A percentile compares a stretch with the other conserved stretches of the same genome.
Conservation (phyloP, 2,113 vertebrate genomes). For the Xenopus laevis region DNA sequence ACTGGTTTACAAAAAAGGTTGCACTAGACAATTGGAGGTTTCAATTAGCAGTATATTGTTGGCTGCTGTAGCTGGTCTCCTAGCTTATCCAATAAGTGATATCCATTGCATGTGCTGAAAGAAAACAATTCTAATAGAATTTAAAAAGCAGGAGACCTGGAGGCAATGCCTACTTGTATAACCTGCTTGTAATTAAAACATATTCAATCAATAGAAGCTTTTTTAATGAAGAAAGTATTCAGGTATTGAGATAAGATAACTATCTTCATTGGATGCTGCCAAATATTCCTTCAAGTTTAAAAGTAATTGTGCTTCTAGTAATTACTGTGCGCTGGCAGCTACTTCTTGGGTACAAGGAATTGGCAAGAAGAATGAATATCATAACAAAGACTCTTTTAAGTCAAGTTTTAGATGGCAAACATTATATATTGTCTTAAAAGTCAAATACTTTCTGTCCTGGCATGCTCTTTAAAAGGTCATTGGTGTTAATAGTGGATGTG, state of each 20-base stretch:
- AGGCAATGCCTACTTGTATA: constrained; percentile 11
- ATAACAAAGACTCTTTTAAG: no score
- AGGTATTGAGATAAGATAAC: constrained; percentile 5
- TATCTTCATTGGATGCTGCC: constrained; percentile 4
- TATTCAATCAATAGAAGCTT: constrained; percentile 15
- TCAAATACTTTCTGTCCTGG: no score
- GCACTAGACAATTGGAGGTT: no score
- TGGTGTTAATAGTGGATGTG: no score
- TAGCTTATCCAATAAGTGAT: neutral
- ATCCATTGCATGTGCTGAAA: constrained; percentile 24
- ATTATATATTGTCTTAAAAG: no score
- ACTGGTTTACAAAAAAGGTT: neutral
- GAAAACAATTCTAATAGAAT: constrained; percentile 28
- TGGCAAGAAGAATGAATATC: no score
- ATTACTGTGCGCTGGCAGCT: neutral
- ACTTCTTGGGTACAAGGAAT: neutral
- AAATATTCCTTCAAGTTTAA: neutral
- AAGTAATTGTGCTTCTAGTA: neutral
- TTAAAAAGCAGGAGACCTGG: neutral
- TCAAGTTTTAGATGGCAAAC: no score
- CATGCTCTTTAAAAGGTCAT: no score
- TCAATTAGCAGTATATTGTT: no score
- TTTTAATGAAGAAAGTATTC: neutral
- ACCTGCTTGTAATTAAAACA: constrained; percentile 15
- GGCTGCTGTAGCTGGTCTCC: neutral